Conservation (phyloP, 2,113 vertebrate species). For the Gobiocypris rarus region DNA sequence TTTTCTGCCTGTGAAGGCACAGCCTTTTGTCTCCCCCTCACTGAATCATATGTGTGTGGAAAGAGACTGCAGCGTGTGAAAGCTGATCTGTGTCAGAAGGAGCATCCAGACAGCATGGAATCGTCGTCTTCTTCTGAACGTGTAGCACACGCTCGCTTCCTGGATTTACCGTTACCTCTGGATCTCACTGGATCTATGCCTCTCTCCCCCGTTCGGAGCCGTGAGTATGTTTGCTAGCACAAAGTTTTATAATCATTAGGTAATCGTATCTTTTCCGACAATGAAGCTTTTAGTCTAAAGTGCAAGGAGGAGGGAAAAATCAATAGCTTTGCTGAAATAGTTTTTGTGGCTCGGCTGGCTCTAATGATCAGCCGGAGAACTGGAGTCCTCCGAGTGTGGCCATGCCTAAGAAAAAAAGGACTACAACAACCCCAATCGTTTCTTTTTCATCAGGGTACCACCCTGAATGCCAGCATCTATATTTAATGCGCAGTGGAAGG, state of each 20-base stretch:
- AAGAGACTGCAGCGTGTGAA: slow-evolving; percentile 51
- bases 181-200: slow-evolving; percentile 33
- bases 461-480: slow-evolving; percentile 70
- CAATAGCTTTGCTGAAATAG: slow-evolving; percentile 51
- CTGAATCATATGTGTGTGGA: slow-evolving; percentile 54
- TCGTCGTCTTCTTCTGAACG: slow-evolving; percentile 44
- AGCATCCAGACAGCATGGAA: slow-evolving; percentile 50
- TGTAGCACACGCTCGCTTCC: slow-evolving; percentile 18
- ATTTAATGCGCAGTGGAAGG: slow-evolving; percentile 79
- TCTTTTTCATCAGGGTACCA: slow-evolving; percentile 30
- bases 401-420: slow-evolving; percentile 49
- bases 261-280: slow-evolving; percentile 45
- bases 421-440: slow-evolving; percentile 35
- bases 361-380: slow-evolving; percentile 46
- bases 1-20: slow-evolving; percentile 50
- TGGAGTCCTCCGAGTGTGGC: slow-evolving; percentile 40
- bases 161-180: slow-evolving; percentile 41
- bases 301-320: slow-evolving; percentile 46
- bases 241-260: slow-evolving; percentile 49
- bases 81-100: slow-evolving; percentile 47
- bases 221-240: slow-evolving; percentile 49
- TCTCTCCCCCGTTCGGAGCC: slow-evolving; percentile 30
- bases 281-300: slow-evolving; percentile 49
- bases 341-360: slow-evolving; percentile 42
- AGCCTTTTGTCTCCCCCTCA: slow-evolving; percentile 57